A percentile compares a stretch with the other conserved stretches of the same genome.
Evolutionary conservation across 2,113 vertebrate genomes (phyloP).

Genomic region (Salvator merianae): DNA sequence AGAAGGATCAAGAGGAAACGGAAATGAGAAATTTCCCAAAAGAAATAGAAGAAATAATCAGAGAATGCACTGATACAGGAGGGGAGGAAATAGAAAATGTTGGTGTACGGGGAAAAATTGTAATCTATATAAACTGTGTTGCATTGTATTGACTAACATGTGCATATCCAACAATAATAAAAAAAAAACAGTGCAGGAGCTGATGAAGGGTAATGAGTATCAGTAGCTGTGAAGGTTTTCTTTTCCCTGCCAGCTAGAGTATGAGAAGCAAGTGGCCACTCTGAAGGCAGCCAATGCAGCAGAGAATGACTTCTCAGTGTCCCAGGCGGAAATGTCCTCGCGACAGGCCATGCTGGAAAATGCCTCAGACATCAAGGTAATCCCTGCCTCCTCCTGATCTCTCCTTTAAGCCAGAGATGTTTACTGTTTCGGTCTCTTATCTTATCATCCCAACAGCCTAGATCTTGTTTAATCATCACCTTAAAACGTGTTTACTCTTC

Average conservation of each 20-base stretch:
- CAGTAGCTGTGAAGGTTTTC: background rate
- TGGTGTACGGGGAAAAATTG: too few relatives aligned
- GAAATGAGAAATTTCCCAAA: too few relatives aligned
- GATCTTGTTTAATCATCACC: background rate
- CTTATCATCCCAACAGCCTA: background rate
- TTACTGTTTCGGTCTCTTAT: background rate
- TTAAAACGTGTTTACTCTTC: too few relatives aligned
- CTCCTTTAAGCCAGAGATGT: background rate
- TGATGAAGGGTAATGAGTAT: too few relatives aligned
- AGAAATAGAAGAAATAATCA: too few relatives aligned
- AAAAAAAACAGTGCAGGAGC: too few relatives aligned
- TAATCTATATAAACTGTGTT: background rate
- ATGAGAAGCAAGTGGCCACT: constrained; percentile 83
- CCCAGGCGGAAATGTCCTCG: constrained; percentile 89
- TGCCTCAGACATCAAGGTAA: constrained; percentile 92
- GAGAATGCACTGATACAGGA: too few relatives aligned
- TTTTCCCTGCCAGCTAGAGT: constrained; percentile 79
- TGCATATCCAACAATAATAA: too few relatives aligned
- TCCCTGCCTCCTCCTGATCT: rapidly evolving
- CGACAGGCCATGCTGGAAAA: constrained; percentile 93
- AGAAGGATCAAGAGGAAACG: too few relatives aligned
- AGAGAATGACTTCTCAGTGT: constrained; percentile 90
- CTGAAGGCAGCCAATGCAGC: constrained; percentile 83
- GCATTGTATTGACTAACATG: background rate
- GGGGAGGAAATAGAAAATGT: too few relatives aligned